A percentile compares a stretch with the other conserved stretches of the same genome.
Conservation (phyloP, 2,888 invertebrate species). For the Strigamia transsilvanica region DNA sequence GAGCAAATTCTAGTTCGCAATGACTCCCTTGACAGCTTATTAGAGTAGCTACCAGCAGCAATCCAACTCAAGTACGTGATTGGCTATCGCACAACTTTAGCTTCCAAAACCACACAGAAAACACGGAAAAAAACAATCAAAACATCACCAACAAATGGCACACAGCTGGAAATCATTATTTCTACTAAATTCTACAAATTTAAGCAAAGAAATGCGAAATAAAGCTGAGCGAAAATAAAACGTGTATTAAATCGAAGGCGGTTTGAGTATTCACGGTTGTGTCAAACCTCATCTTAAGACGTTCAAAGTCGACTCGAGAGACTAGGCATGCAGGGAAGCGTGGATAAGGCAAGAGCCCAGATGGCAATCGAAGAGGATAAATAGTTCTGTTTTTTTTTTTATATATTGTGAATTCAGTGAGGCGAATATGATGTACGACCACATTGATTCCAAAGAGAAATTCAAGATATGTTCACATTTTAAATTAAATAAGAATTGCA, state of each 20-base stretch:
- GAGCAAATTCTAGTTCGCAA: conserved; percentile 29
- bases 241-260: neutral
- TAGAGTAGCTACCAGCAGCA: conserved; percentile 15
- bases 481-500: neutral
- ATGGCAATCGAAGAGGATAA: neutral
- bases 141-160: neutral
- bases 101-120: neutral
- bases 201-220: neutral
- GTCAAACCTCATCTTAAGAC: neutral
- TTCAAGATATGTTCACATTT: neutral
- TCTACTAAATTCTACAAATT: neutral
- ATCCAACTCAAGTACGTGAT: conserved; percentile 26
- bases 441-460: neutral
- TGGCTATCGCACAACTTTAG: neutral
- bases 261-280: neutral
- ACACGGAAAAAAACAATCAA: neutral
- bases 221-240: neutral
- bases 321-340: conserved; percentile 6
- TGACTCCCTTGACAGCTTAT: conserved; percentile 38
- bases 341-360: neutral
- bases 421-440: neutral
- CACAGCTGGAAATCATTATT: too few species aligned
- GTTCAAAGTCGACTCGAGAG: conserved; percentile 17
- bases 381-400: neutral
- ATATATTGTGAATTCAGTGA: conserved; percentile 3